Evolutionary conservation across 2,113 vertebrate species (phyloP).

Genomic region (Vulpes lagopus): DNA sequence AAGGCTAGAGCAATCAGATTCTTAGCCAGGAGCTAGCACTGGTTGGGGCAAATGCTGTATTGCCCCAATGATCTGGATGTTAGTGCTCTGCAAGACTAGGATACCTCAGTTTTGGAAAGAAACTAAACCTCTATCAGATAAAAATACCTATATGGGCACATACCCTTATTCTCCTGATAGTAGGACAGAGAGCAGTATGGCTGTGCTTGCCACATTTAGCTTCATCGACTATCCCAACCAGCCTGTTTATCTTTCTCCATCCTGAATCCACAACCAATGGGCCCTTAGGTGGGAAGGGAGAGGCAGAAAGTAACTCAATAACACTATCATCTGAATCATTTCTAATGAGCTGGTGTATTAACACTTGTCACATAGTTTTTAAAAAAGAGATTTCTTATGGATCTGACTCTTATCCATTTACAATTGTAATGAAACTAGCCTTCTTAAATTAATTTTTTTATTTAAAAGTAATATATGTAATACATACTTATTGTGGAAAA

Average conservation of each 20-base stretch:
- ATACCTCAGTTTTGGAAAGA: neutral
- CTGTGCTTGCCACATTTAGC: neutral
- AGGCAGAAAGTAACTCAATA: constrained; percentile 38
- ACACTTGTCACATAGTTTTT: neutral
- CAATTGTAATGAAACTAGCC: neutral
- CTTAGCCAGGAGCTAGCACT: neutral
- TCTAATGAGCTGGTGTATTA: neutral
- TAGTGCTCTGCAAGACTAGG: neutral
- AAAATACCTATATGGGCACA: neutral
- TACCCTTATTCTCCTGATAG: neutral
- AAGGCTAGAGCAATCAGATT: neutral
- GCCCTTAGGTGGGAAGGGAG: neutral
- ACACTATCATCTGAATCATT: neutral
- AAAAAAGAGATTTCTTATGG: neutral
- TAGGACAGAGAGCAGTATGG: neutral
- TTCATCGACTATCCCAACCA: neutral
- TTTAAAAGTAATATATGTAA: neutral
- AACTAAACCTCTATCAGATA: neutral
- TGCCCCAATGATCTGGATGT: neutral
- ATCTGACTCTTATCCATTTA: neutral
- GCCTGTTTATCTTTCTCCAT: neutral
- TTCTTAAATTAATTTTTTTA: constrained; percentile 37
- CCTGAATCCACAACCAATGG: neutral
- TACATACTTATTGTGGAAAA: neutral
- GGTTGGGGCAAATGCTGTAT: neutral